A percentile compares a stretch with the other conserved stretches of the same genome.
phyloP scores from a whole-genome alignment of 1,140 invertebrate genomes.

The Rhyacophila brunnea region DNA sequence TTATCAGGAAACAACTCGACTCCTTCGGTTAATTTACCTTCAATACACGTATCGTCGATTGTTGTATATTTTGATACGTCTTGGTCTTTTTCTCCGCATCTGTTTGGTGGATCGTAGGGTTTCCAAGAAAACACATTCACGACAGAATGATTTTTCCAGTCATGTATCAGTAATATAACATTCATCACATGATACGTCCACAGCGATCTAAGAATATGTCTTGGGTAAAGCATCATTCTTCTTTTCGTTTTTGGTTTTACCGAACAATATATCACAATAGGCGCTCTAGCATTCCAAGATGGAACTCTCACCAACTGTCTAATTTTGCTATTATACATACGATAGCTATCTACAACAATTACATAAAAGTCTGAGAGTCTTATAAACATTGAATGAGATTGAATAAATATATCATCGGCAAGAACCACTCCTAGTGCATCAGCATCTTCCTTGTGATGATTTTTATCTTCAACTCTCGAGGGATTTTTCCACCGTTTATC shows the following conservation, averaged over 20 bases:
- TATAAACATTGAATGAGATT: constrained; percentile 29
- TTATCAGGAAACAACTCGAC: constrained; percentile 26
- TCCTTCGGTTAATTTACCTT: constrained; percentile 7
- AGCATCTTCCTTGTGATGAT: constrained; percentile 5
- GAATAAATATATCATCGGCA: constrained; percentile 25
- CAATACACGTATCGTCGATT: constrained; percentile 17
- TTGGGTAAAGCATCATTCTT: constrained; percentile 25
- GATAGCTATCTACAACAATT: constrained; percentile 27
- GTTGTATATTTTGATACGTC: constrained; percentile 8
- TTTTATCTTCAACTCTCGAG: not conserved
- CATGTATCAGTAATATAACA: constrained; percentile 21
- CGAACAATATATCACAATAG: constrained; percentile 26
- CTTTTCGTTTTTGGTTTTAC: not conserved
- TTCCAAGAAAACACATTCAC: constrained; percentile 31
- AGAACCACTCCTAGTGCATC: constrained; percentile 17
- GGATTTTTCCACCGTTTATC: constrained; percentile 3
- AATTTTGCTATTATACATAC: constrained; percentile 32
- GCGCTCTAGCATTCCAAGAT: constrained; percentile 31
- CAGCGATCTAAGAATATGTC: constrained; percentile 22
- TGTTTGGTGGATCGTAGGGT: constrained; percentile 31
- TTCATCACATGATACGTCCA: constrained; percentile 32
- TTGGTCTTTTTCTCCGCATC: constrained; percentile 32
- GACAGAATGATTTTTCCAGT: constrained; percentile 20
- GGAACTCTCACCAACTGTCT: constrained; percentile 22
- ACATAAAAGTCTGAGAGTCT: constrained; percentile 29